Evolutionary conservation across 1,140 invertebrate species (phyloP).

Genomic region (Drosophila arawakana): DNA sequence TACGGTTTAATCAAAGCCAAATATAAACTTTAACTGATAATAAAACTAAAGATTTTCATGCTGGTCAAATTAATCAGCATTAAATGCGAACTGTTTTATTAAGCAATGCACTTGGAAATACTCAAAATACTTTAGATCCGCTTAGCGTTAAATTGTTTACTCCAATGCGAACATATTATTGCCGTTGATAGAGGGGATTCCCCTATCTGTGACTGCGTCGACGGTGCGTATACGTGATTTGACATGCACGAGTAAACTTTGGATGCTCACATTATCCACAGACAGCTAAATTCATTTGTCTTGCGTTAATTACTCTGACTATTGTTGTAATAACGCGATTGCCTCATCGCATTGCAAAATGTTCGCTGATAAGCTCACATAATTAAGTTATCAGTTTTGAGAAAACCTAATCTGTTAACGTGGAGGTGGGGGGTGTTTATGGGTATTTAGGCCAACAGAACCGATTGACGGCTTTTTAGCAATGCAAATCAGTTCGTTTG

Average conservation of each 20-base stretch:
- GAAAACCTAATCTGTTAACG: slow-evolving; percentile 48
- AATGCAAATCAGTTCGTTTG: slow-evolving; percentile 34
- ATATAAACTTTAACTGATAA: not conserved
- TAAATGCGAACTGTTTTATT: slow-evolving; percentile 27
- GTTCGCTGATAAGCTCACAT: slow-evolving; percentile 60
- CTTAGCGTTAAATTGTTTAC: slow-evolving; percentile 55
- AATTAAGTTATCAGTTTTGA: slow-evolving; percentile 57
- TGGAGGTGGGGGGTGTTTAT: not conserved
- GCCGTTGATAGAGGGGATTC: slow-evolving; percentile 15
- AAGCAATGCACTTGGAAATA: slow-evolving; percentile 16
- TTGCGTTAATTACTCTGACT: slow-evolving; percentile 58
- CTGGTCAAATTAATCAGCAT: slow-evolving; percentile 42
- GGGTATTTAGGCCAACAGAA: slow-evolving; percentile 16
- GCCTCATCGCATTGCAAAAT: slow-evolving; percentile 41
- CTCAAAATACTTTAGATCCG: slow-evolving; percentile 52
- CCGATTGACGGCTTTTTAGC: not conserved
- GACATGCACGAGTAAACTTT: slow-evolving; percentile 65
- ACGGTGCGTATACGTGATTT: slow-evolving; percentile 74
- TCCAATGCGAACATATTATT: slow-evolving; percentile 36
- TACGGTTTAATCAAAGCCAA: slow-evolving; percentile 9
- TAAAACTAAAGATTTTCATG: slow-evolving; percentile 13
- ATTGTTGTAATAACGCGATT: slow-evolving; percentile 25
- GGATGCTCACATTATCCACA: slow-evolving; percentile 20
- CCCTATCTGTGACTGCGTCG: slow-evolving; percentile 9
- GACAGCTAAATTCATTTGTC: slow-evolving; percentile 50